Evolutionary conservation across 2,113 vertebrate genomes (phyloP), one percentile per base, ranked within the genome.

Genomic region (Hymenochirus boettgeri): DNA sequence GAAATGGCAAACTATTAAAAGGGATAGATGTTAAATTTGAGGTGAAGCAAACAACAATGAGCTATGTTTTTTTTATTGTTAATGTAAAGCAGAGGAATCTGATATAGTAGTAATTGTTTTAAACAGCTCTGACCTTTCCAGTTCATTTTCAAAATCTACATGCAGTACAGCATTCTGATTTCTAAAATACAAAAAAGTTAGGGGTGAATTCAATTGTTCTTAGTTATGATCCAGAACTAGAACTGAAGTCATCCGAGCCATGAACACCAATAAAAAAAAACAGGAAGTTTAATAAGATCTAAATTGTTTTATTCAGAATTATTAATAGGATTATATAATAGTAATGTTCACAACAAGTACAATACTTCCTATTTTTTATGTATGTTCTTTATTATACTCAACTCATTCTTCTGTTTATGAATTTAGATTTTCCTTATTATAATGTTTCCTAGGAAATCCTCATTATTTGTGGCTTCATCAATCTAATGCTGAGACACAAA

Each of bases 211-310:
- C 27, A 69, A 69, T 60, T 42, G 65, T 72, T 72, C 75, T 77
- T 31, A 26, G 33, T 57, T 72, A 71, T 80, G 73, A 76, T 55
- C 9, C n/a, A 73, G 61, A 65, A 42, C 72, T 72, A 35, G 69
- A 71, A 47, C 60, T 35, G 73, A 75, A 82, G 63, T 58, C 51
- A 4, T 52, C 71, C 73, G 73, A 60, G 72, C n/a, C 46, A 2
- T 63, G 48, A 47, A 67, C 26, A 33, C 37, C 65, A 73, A 61
- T 73, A 72, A 79, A 77, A 64, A 61, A 22, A 69, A 63, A n/a
- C n/a, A 58, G 64, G 62, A 65, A 79, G 72, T 48, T 33, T 75
- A 82, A 69, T 76, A 77, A 81, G 77, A 73, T 78, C 73, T 71
- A 72, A 77, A 77, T 69, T 76, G 77, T 71, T 80, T 65, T 75